phyloP scores from a whole-genome alignment of 2,888 invertebrate genomes.

The Orthosia gracilis region DNA sequence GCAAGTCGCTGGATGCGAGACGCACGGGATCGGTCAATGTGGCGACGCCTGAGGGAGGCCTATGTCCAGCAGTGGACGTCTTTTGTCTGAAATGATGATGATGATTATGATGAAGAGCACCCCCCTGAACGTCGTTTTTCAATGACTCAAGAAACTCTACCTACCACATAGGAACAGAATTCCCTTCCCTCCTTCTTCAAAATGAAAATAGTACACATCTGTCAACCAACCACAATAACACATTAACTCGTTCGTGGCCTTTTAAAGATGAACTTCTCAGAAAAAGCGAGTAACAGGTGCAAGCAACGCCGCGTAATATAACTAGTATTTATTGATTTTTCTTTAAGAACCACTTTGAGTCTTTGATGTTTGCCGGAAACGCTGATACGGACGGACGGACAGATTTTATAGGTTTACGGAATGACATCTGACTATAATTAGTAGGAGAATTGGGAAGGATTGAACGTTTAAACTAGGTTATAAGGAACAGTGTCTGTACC shows the following conservation, averaged over 20 bases:
- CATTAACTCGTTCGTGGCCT: constrained; percentile 28
- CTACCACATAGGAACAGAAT: constrained; percentile 1
- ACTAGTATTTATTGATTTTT: constrained; percentile 71
- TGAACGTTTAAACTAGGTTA: background rate
- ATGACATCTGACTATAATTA: constrained; percentile 37
- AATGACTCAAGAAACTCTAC: background rate
- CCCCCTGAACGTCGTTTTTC: background rate
- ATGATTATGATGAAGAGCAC: too few relatives aligned
- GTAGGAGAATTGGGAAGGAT: background rate
- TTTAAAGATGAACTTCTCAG: constrained; percentile 69
- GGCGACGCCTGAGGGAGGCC: too few relatives aligned
- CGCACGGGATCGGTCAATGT: too few relatives aligned
- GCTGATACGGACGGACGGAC: constrained; percentile 30
- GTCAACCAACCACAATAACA: constrained; percentile 33
- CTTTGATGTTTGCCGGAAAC: constrained; percentile 67
- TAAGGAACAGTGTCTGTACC: background rate
- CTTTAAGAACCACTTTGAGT: constrained; percentile 59
- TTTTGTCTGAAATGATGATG: too few relatives aligned
- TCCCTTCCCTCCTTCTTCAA: background rate
- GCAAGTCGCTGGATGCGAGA: too few relatives aligned
- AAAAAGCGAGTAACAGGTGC: constrained; percentile 78
- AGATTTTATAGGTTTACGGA: constrained; percentile 53
- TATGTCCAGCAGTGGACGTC: too few relatives aligned
- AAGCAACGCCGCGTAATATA: constrained; percentile 64
- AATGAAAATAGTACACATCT: constrained; percentile 37